Percentiles rank a stretch among this genome's conserved stretches.
Evolutionary conservation across 2,113 vertebrate species (phyloP).

Genomic region (Eulemur rufifrons): DNA sequence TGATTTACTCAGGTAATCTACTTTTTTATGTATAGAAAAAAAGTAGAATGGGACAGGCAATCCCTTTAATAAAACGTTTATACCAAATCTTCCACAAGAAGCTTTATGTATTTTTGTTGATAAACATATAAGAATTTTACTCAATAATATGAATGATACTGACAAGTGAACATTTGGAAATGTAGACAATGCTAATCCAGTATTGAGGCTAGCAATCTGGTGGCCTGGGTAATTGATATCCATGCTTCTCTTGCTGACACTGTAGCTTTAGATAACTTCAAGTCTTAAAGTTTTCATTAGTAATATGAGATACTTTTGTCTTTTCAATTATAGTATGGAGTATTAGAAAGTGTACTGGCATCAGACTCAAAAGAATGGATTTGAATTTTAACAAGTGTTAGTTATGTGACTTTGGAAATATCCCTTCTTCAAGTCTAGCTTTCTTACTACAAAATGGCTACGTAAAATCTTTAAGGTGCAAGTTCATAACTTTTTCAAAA

Average conservation of each 20-base stretch:
- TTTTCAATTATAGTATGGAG: neutral
- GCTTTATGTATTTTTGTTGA: neutral
- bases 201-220: neutral
- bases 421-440: neutral
- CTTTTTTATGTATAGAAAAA: neutral
- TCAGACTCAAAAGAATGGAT: neutral
- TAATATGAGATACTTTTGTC: neutral
- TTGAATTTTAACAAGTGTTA: slow-evolving; percentile 25
- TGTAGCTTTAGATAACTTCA: neutral
- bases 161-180: neutral
- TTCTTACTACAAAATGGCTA: neutral
- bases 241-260: neutral
- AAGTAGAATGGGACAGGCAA: neutral
- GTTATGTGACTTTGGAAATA: neutral
- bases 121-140: neutral
- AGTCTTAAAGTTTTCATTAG: neutral
- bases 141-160: neutral
- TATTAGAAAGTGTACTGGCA: neutral
- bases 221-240: neutral
- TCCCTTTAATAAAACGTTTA: neutral
- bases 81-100: neutral
- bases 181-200: neutral
- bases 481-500: neutral
- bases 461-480: neutral
- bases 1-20: neutral